Conservation (phyloP, 2,113 vertebrate genomes). For the Hippopotamus amphibius region DNA sequence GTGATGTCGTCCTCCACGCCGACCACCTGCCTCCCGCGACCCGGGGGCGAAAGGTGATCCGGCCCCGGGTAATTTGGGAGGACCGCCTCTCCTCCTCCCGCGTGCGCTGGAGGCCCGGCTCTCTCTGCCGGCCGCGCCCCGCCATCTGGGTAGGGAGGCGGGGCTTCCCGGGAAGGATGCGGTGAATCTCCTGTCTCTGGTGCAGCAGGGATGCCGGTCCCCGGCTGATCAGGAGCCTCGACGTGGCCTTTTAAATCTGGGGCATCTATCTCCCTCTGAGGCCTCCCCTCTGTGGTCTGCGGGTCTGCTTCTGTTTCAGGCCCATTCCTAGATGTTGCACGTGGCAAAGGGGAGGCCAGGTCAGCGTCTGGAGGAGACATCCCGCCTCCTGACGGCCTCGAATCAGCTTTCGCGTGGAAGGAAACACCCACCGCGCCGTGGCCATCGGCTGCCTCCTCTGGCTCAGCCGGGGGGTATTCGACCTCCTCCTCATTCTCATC, state of each 20-base stretch:
- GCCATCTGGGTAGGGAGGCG: background rate
- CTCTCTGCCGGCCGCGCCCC: constrained; percentile 7
- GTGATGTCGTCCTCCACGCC: constrained; percentile 90
- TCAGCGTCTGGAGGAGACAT: constrained; percentile 60
- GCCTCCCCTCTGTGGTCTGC: background rate
- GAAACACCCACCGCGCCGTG: background rate
- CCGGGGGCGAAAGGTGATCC: constrained; percentile 49
- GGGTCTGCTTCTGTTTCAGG: constrained; percentile 2
- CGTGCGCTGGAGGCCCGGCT: constrained; percentile 58
- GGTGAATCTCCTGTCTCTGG: background rate
- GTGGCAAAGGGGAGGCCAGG: background rate
- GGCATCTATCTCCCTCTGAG: background rate
- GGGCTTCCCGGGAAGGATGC: background rate
- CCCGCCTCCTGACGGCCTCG: background rate
- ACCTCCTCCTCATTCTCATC: constrained; percentile 83
- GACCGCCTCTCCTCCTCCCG: background rate
- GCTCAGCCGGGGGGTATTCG: constrained; percentile 77
- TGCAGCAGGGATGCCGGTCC: rapidly evolving
- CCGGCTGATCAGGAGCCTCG: background rate
- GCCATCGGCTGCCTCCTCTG: background rate
- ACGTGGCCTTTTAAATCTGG: background rate
- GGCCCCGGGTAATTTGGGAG: constrained; percentile 64
- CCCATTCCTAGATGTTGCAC: background rate
- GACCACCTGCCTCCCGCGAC: constrained; percentile 85
- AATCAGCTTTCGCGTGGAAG: background rate